Conservation (phyloP, 2,113 vertebrate genomes). For the Perca schrenkii region DNA sequence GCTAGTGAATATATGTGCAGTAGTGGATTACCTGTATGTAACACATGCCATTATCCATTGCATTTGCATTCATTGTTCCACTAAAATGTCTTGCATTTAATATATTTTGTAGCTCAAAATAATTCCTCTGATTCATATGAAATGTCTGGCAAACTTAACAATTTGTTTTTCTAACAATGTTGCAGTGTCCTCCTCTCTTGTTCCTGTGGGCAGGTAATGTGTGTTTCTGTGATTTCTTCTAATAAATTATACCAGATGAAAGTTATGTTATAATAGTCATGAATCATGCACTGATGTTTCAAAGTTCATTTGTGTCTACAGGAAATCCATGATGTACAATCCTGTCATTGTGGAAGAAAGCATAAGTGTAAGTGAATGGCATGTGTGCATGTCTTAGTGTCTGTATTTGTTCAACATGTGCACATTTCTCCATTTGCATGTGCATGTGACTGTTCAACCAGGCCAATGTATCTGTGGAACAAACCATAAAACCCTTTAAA, state of each 20-base stretch:
- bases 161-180: background rate
- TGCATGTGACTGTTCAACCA: conserved; percentile 26
- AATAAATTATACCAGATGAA: background rate
- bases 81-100: background rate
- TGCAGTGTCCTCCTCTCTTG: background rate
- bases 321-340: conserved; percentile 7
- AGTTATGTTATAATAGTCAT: background rate
- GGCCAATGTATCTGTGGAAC: conserved; percentile 23
- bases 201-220: background rate
- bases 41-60: background rate
- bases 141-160: background rate
- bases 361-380: background rate
- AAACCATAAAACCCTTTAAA: conserved; percentile 50
- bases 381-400: conserved; percentile 9
- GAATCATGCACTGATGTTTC: conserved; percentile 6
- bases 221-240: background rate
- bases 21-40: background rate
- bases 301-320: background rate
- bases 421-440: conserved; percentile 17
- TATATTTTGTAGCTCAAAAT: background rate
- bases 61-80: conserved; percentile 2
- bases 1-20: background rate
- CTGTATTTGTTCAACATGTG: conserved; percentile 1
- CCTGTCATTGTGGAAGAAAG: conserved; percentile 4
- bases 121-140: background rate